A percentile compares a stretch with the other conserved stretches of the same genome.
These are phyloP conservation scores for Hydrolagus affinis DNA, from an alignment of 2,113 vertebrate species.

Conservation along the genomic window DNA sequence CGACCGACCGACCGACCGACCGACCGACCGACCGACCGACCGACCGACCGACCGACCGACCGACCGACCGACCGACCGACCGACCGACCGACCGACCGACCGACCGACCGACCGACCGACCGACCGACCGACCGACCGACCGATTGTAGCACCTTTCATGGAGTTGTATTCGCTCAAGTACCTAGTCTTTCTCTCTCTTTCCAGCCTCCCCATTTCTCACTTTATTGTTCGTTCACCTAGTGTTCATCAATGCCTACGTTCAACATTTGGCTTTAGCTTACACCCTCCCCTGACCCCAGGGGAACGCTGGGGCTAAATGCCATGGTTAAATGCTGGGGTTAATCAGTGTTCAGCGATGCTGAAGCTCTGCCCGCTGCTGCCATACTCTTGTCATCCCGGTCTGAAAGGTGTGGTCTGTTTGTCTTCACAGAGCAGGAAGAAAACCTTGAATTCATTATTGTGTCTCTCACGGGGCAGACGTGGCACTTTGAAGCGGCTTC, in stretches of 20 bases:
- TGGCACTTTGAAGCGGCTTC: slow-evolving; percentile 95
- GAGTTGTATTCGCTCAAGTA: too few relatives aligned
- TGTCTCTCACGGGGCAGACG: slow-evolving; percentile 90
- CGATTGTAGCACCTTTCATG: too few relatives aligned
- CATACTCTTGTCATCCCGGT: neutral
- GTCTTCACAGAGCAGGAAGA: slow-evolving; percentile 83
- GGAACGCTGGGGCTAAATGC: neutral
- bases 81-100: too few relatives aligned
- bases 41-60: too few relatives aligned
- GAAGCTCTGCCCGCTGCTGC: neutral
- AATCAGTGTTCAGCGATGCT: neutral
- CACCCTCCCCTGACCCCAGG: too few relatives aligned
- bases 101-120: too few relatives aligned
- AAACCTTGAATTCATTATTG: slow-evolving; percentile 94
- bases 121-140: too few relatives aligned
- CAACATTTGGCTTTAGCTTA: neutral
- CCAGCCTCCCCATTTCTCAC: too few relatives aligned
- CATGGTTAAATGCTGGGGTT: neutral
- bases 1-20: too few relatives aligned
- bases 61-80: too few relatives aligned
- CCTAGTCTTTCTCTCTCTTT: too few relatives aligned
- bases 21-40: too few relatives aligned
- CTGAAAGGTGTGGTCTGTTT: slow-evolving; percentile 31
- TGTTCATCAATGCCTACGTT: neutral
- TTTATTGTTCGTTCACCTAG: neutral